These are phyloP conservation scores for Virgularia gustaviana DNA, from an alignment of 92 coral and sea anemone genomes.

Conservation along the genomic window DNA sequence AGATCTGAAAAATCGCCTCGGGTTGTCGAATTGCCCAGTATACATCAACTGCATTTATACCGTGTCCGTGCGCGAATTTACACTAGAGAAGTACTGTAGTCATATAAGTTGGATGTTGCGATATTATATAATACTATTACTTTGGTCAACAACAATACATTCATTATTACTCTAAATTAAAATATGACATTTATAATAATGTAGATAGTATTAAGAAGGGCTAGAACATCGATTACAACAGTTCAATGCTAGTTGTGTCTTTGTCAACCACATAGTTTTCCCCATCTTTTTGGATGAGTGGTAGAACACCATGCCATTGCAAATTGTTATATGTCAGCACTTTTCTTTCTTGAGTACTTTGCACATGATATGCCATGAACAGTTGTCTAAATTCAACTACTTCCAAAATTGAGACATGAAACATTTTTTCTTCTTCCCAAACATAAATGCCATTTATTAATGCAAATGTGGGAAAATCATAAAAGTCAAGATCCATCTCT, in stretches of 20 bases:
- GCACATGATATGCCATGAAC: conserved; percentile 46
- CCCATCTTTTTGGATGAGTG: background rate
- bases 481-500: conserved; percentile 35
- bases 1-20: no score
- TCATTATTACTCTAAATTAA: no score
- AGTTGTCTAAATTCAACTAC: conserved; percentile 27
- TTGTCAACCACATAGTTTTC: conserved; percentile 17
- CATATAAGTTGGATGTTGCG: no score
- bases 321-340: conserved; percentile 16
- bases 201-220: no score
- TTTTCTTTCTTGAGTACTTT: conserved; percentile 14
- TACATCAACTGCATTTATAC: no score
- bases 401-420: conserved; percentile 24
- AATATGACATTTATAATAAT: no score
- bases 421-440: conserved; percentile 52
- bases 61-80: no score
- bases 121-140: no score
- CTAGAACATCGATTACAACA: no score
- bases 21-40: no score
- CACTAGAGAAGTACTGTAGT: no score
- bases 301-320: conserved; percentile 25
- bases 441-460: conserved; percentile 36
- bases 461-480: conserved; percentile 44
- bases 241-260: conserved; percentile 21
- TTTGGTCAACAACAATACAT: no score